Percentiles rank a stretch among this genome's conserved stretches.
phyloP scores from a whole-genome alignment of 2,797 vertebrate genomes.

The Salmo trutta region DNA sequence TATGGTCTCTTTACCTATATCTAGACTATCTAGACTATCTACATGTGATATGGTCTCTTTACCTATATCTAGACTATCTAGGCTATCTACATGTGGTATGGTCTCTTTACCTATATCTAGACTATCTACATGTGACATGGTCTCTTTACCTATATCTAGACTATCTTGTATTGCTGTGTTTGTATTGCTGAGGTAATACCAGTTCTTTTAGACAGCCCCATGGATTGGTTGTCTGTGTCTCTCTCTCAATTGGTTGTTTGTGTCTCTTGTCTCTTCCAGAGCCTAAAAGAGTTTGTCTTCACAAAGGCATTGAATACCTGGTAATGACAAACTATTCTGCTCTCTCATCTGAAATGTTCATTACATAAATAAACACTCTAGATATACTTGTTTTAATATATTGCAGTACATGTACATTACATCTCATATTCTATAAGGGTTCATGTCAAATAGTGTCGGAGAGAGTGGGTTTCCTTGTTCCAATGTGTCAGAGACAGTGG shows the following conservation, averaged over 20 bases:
- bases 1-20: no score
- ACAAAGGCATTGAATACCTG: conserved; percentile 81
- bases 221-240: neutral
- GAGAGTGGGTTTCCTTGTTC: neutral
- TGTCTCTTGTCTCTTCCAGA: conserved; percentile 63
- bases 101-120: no score
- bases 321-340: conserved; percentile 67
- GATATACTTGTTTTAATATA: conserved; percentile 10
- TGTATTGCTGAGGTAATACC: neutral
- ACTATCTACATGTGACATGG: no score
- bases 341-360: neutral
- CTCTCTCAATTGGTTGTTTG: neutral
- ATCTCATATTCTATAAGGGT: no score
- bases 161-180: neutral
- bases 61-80: no score
- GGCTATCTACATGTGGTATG: no score
- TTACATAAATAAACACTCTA: neutral
- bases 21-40: no score
- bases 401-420: neutral
- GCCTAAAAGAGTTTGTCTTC: conserved; percentile 87
- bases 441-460: neutral
- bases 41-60: conserved; percentile 21
- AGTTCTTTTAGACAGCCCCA: neutral
- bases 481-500: no score
- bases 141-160: neutral